Base-by-base conservation (phyloP, 2,797 vertebrate genomes). In the Anguilla megastoma region DNA sequence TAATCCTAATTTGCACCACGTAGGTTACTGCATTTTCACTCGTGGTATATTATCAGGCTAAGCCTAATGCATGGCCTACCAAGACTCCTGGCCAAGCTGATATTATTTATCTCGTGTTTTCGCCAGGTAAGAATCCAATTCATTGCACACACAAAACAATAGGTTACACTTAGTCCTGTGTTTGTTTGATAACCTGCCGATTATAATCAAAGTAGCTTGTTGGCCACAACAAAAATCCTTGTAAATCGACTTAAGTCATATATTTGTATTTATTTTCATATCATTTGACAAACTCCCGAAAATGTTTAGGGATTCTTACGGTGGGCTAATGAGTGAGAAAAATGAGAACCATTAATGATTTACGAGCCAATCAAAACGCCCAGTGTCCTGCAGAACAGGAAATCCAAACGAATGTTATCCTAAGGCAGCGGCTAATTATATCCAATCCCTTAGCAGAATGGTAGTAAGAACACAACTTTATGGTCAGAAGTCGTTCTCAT, bases 161-260 rank as follows among this genome's bases (percentile, higher is more conserved):
- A 87, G 86, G 86, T 91, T 90, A 41, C 16, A 58, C 56, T 58
- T 76, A 80, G 88, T 89, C 83, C 86, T n/a, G 8, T n/a, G 24
- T 66, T 66, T 27, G n/a, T n/a, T 71, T 71, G 27, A 30, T 10
- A 71, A 54, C 88, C 90, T 54, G 66, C 87, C 85, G 50, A 6
- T n/a, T 5, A 69, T 69, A 30, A 33, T 33, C 69, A 33, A 71
- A 33, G n/a, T 71, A 71, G n/a, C 69, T 33, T 12, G 9, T 30
- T 71, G 3, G 7, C 12, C 33, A 45, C 18, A 41, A 41, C 50
- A 41, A 45, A 41, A 24, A 21, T 16, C 16, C 45, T 80, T 48
- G 12, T 48, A 80, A 33, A 3, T 41, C 74, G 14, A 41, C 2
- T 79, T 2, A 30, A 14, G 27, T 74, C 56, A 16, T 3, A 58